These are phyloP conservation scores for Cantharis rufa DNA, from an alignment of 2,888 invertebrate genomes.

Conservation along the genomic window DNA sequence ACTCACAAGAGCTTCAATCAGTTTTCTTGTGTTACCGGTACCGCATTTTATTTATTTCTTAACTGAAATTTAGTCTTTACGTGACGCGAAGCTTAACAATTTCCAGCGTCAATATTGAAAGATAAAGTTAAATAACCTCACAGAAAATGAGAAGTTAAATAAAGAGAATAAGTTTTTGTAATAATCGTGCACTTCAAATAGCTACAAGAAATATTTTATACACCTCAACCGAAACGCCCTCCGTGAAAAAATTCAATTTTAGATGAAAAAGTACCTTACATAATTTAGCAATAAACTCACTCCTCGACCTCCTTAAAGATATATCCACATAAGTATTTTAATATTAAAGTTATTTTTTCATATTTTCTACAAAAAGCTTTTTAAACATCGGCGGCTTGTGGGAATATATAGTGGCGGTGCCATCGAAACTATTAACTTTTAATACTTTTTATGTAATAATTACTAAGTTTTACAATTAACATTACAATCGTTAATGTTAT, in stretches of 20 bases:
- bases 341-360: neutral
- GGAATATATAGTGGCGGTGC: no score
- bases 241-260: slow-evolving; percentile 5
- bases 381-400: neutral
- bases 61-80: neutral
- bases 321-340: neutral
- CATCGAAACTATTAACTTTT: no score
- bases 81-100: neutral
- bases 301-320: neutral
- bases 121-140: neutral
- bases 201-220: neutral
- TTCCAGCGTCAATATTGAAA: neutral
- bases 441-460: no score
- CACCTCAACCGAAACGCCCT: neutral
- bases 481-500: no score
- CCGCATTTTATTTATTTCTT: neutral
- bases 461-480: no score
- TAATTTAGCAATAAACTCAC: slow-evolving; percentile 4
- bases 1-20: neutral
- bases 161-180: neutral
- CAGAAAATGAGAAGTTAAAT: neutral
- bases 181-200: neutral
- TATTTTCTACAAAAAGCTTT: neutral
- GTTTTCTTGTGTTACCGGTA: neutral
- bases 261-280: neutral